phyloP scores from a whole-genome alignment of 2,797 vertebrate species.

The Anguilla anguilla region DNA sequence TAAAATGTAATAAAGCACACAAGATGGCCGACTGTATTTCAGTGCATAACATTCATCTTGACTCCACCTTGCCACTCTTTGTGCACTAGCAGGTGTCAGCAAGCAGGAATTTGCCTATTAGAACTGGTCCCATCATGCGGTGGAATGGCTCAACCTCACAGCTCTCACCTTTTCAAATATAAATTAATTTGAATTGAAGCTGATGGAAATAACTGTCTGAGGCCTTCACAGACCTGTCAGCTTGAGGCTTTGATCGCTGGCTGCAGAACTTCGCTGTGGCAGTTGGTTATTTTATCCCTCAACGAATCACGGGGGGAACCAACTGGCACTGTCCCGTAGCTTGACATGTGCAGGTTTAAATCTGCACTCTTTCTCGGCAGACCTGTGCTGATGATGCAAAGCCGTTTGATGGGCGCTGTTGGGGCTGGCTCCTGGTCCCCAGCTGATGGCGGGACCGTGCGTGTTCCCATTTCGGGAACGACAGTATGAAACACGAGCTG shows the following conservation, averaged over 20 bases:
- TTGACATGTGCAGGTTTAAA: neutral
- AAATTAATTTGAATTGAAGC: neutral
- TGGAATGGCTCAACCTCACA: slow-evolving; percentile 6
- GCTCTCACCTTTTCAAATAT: slow-evolving; percentile 34
- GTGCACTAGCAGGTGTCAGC: slow-evolving; percentile 1
- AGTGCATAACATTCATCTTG: neutral
- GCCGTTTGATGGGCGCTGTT: slow-evolving; percentile 1
- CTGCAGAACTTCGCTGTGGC: neutral
- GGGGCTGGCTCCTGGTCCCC: neutral
- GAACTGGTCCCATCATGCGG: slow-evolving; percentile 12
- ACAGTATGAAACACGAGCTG: neutral
- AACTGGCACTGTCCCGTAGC: slow-evolving; percentile 5
- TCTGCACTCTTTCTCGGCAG: neutral
- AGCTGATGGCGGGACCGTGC: neutral
- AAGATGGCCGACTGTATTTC: neutral
- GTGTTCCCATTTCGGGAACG: neutral
- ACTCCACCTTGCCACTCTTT: neutral
- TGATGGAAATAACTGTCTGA: slow-evolving; percentile 11
- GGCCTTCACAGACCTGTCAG: neutral
- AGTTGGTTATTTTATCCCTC: neutral
- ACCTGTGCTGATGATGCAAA: neutral
- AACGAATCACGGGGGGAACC: neutral
- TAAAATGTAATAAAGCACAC: neutral
- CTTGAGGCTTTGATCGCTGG: slow-evolving; percentile 10
- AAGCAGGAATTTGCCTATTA: neutral